Base-by-base conservation (phyloP, 2,888 invertebrate species). In the Ormyrus rosae region DNA sequence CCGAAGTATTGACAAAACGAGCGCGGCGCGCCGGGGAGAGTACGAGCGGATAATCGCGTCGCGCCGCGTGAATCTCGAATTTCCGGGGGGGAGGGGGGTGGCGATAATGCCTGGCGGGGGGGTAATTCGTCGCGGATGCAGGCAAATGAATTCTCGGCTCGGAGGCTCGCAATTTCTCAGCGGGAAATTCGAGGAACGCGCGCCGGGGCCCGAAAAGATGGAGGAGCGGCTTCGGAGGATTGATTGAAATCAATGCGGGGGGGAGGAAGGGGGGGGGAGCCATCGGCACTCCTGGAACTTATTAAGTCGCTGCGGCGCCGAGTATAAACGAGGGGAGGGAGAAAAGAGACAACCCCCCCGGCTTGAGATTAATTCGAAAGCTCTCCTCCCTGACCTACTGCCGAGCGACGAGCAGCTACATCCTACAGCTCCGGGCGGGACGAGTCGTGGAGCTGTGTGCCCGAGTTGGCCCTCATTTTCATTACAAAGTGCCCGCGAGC, bases 111-210 rank as follows among this genome's bases (percentile, higher is more conserved):
- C 80, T 46, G 79, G 84, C 6, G 19, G 5, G 19, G 19, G 64
- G 45, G 53, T 82, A 86, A 86, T 86, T 86, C 83, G 77, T 81
- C 83, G 19, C 19, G 82, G 83, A 85, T 86, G 85, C 85, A 19
- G 19, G 19, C 19, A 86, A 87, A 87, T 86, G 84, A 87, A 87
- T 85, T 86, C 83, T 10, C 13, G 58, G 19, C 7, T 19, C 19
- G 19, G 19, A 19, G 19, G 19, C 19, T 19, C 34, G 73, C 83
- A 70, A 70, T 75, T 77, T 78, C 79, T 77, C 63, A 64, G 45
- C 13, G 61, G 46, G 76, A 70, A 71, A 74, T 73, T 70, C 68
- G 55, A 11, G 48, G 45, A 74, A 60, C 74, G 73, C 56, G 34
- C 55, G 55, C 19, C 61, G 63, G 69, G 50, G 46, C 55, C 51